phyloP scores from a whole-genome alignment of 2,888 invertebrate species.

The Tiphia femorata region DNA sequence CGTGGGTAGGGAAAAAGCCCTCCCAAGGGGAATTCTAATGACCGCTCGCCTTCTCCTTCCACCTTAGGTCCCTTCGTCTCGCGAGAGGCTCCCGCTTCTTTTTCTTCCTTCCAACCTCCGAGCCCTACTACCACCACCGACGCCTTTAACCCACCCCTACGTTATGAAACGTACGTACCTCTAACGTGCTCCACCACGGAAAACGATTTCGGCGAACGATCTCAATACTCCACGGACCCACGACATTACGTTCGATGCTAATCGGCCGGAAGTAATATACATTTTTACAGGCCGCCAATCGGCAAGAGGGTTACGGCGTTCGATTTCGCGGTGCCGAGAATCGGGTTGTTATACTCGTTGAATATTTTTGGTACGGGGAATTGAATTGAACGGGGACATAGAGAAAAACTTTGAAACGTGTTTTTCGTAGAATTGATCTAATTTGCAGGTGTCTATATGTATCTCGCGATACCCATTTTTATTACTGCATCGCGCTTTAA shows the following conservation, averaged over 20 bases:
- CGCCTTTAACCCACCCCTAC: constrained; percentile 21
- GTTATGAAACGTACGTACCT: constrained; percentile 26
- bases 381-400: too few relatives aligned
- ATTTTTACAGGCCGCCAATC: not conserved
- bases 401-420: too few relatives aligned
- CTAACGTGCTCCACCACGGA: not conserved
- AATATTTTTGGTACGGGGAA: too few relatives aligned
- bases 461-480: too few relatives aligned
- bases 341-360: too few relatives aligned
- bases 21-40: constrained; percentile 57
- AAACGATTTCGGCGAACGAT: constrained; percentile 3
- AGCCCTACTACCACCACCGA: not conserved
- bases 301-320: too few relatives aligned
- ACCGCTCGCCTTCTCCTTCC: constrained; percentile 24
- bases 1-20: constrained; percentile 46
- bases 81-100: not conserved
- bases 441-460: too few relatives aligned
- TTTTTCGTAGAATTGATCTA: too few relatives aligned
- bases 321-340: too few relatives aligned
- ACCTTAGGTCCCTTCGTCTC: constrained; percentile 5
- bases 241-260: not conserved
- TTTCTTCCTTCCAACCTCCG: not conserved
- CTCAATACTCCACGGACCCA: not conserved
- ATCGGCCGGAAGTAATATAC: not conserved
- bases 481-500: too few relatives aligned